A percentile compares a stretch with the other conserved stretches of the same genome.
Conservation (phyloP, 2,113 vertebrate species). For the Pan paniscus region DNA sequence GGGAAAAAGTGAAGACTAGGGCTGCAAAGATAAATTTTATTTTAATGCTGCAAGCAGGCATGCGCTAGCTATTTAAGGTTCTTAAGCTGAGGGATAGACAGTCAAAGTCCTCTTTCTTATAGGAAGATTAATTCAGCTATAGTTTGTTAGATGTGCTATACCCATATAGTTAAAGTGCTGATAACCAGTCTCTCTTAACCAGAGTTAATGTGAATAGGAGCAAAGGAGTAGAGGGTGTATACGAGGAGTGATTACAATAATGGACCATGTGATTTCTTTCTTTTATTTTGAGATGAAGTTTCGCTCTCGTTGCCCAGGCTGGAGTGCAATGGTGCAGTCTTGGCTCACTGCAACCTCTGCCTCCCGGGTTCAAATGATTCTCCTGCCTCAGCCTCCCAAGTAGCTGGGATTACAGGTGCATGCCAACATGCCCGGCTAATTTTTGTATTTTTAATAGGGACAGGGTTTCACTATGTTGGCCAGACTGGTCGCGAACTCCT, state of each 20-base stretch:
- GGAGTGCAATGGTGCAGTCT: too few species aligned
- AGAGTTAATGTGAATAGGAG: not conserved
- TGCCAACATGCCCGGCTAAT: too few species aligned
- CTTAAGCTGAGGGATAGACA: not conserved
- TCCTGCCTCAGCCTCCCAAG: too few species aligned
- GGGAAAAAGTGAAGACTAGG: not conserved
- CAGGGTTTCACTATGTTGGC: too few species aligned
- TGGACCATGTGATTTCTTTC: not conserved
- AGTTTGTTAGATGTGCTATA: not conserved
- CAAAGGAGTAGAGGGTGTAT: not conserved
- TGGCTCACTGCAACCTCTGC: too few species aligned
- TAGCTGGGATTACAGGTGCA: too few species aligned
- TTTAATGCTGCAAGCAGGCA: not conserved
- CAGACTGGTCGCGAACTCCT: too few species aligned
- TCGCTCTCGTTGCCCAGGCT: too few species aligned
- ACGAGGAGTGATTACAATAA: not conserved
- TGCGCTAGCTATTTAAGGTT: not conserved
- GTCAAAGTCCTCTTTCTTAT: not conserved
- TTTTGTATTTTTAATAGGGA: too few species aligned
- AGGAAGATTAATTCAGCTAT: not conserved
- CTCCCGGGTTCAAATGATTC: too few species aligned
- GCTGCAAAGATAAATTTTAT: constrained; percentile 1
- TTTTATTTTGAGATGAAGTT: too few species aligned
- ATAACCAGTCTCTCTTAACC: not conserved
- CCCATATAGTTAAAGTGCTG: not conserved